Percentiles rank a stretch among this genome's conserved stretches.
These are phyloP conservation scores for Limnephilus auricula DNA, from an alignment of 2,888 invertebrate genomes.

Conservation along the genomic window DNA sequence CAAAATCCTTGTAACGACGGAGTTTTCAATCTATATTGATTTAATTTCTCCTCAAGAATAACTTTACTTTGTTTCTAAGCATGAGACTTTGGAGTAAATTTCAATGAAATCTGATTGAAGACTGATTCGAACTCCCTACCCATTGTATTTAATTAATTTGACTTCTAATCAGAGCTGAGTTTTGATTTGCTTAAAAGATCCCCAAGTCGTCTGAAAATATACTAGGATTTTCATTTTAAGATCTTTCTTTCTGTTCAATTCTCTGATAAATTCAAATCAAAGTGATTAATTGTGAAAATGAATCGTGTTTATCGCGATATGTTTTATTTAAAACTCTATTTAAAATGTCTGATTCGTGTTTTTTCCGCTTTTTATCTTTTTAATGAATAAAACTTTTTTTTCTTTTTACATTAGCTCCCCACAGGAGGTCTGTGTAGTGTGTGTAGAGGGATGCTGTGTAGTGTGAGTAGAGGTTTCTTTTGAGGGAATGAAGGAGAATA, in stretches of 20 bases:
- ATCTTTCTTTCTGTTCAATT: neutral
- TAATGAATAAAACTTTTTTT: too few species aligned
- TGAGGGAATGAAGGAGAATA: too few species aligned
- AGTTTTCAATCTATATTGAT: neutral
- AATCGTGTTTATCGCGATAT: neutral
- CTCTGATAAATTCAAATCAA: neutral
- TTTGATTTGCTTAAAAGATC: neutral
- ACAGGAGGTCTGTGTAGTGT: too few species aligned
- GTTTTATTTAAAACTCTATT: neutral
- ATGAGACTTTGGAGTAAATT: neutral
- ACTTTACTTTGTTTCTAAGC: neutral
- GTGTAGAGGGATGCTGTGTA: too few species aligned
- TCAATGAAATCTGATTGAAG: neutral
- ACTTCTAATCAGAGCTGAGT: neutral
- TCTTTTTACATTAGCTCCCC: too few species aligned
- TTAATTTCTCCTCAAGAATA: neutral
- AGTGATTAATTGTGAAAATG: neutral
- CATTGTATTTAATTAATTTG: neutral
- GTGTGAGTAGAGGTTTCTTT: too few species aligned
- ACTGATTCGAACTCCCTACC: neutral
- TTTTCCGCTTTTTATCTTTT: neutral
- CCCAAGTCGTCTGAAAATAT: neutral
- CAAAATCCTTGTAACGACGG: neutral
- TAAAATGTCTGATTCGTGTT: neutral
- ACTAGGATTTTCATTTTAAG: neutral